Evolutionary conservation across 2,797 vertebrate species (phyloP).

Genomic region (Myotis planiceps): DNA sequence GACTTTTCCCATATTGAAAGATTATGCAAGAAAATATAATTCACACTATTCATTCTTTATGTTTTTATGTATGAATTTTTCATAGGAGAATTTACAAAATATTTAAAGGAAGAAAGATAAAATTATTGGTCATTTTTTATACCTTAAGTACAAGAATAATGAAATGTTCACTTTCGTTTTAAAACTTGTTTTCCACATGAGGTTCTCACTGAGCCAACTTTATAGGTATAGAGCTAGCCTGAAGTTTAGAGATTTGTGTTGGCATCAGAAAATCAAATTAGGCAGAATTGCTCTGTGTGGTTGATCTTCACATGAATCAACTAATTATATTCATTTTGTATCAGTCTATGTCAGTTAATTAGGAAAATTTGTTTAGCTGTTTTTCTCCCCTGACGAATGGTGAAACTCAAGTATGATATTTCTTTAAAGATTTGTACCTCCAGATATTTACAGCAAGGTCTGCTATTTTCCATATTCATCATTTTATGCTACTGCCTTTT

Average conservation of each 20-base stretch:
- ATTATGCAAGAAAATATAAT: not conserved
- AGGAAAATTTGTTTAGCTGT: not conserved
- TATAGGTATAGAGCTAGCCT: not conserved
- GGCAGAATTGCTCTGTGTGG: not conserved
- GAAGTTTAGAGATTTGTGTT: constrained; percentile 1
- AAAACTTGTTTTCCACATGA: constrained; percentile 14
- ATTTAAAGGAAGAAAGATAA: constrained; percentile 33
- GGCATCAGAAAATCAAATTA: not conserved
- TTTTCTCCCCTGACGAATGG: constrained; percentile 2
- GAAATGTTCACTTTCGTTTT: constrained; percentile 54
- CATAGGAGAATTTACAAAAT: not conserved
- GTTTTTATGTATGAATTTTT: constrained; percentile 35
- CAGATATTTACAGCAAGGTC: constrained; percentile 67
- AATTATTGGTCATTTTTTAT: constrained; percentile 42
- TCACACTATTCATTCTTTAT: constrained; percentile 31
- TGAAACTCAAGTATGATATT: constrained; percentile 27
- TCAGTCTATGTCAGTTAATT: constrained; percentile 12
- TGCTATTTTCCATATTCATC: constrained; percentile 72
- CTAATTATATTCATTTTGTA: not conserved
- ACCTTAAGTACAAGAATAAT: constrained; percentile 49
- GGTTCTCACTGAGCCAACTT: constrained; percentile 45
- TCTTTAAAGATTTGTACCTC: constrained; percentile 48
- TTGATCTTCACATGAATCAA: not conserved
- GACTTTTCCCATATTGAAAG: constrained; percentile 25
- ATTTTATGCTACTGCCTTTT: constrained; percentile 75